Evolutionary conservation across 2,113 vertebrate genomes (phyloP).

Genomic region (Potamarius usumacintae): DNA sequence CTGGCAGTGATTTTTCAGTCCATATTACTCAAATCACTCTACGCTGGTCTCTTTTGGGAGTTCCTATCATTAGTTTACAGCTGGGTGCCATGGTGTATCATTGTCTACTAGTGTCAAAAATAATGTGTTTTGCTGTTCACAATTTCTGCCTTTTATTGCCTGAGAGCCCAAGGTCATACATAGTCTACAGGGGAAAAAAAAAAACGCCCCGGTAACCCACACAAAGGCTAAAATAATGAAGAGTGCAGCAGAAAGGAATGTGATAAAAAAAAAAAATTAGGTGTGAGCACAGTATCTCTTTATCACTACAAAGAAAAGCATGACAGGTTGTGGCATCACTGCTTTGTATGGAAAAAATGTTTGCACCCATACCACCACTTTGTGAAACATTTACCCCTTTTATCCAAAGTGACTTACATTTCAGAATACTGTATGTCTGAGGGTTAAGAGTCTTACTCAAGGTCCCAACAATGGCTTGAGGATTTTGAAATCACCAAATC

Average conservation of each 20-base stretch:
- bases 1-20: neutral
- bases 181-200: neutral
- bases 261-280: neutral
- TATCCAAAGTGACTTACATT: neutral
- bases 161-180: neutral
- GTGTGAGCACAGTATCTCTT: neutral
- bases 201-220: no score
- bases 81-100: neutral
- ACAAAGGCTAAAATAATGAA: neutral
- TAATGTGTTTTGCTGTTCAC: neutral
- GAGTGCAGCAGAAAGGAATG: neutral
- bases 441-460: neutral
- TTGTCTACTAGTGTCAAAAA: neutral
- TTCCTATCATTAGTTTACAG: conserved; percentile 38
- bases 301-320: neutral
- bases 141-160: neutral
- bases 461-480: neutral
- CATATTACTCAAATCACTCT: neutral
- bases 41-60: neutral
- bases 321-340: neutral
- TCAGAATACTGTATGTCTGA: neutral
- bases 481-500: neutral
- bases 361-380: neutral
- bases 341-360: neutral
- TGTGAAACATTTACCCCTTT: neutral